Base-by-base conservation (phyloP, 1,140 invertebrate species). In the Bradynema listronoti region DNA sequence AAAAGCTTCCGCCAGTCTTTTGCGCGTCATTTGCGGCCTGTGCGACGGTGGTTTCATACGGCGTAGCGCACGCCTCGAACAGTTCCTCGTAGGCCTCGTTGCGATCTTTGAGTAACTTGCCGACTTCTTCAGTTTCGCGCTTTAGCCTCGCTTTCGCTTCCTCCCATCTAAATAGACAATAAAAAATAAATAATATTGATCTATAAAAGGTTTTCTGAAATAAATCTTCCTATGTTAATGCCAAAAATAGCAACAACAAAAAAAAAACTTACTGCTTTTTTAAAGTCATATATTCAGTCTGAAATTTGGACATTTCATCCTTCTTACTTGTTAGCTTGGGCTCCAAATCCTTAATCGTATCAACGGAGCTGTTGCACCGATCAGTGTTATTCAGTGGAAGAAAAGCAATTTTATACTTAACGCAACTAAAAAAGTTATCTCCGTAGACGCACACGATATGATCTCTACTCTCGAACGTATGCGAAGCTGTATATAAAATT, bases 401-500 rank as follows among this genome's bases (percentile, higher is more conserved):
- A 29, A 69, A 58, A 34, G 29, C 43, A 30, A 68, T 58, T 32
- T 68, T 64, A 57, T 73, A 72, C 50, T 75, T 73, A 25, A 73
- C 73, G 19, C 60, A 33, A 30, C 68, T 34, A 22, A 73, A 42
- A 58, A 75, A 73, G 55, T 73, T 73, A 53, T 73, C 71, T 7
- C 75, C 75, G 53, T 78, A 77, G 16, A 77, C 76, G 52, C 75
- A 78, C 19, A 77, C 43, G 43, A 73, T 52, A 45, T 78, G 72
- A 14, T 63, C 47, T 16, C 68, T 30, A 11, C 32, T 41, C 22
- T 78, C 72, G 16, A 78, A 58, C 14, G 66, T 56, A 29, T 76
- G 63, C 9, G 71, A 60, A 4, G 72, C 73, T 67, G 39, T 36
- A 68, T 45, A 25, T n/a, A n/a, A 50, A 2, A 19, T 50, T 16